Evolutionary conservation across 23 tunicate genomes (phyloP), one percentile per base, ranked within the genome.

Genomic region (Trididemnum clinides): DNA sequence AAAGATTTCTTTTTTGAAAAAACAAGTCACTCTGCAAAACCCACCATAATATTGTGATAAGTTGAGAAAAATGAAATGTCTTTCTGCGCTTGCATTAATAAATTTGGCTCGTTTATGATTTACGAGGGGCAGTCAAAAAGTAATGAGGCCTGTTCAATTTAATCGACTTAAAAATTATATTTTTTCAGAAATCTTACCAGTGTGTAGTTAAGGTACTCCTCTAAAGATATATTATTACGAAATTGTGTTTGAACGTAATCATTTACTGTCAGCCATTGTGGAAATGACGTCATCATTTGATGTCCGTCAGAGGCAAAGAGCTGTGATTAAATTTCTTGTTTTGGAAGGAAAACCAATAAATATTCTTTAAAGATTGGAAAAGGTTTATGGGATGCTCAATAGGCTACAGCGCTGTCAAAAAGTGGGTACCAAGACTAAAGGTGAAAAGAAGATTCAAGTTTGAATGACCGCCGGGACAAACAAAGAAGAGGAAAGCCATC

Each of bases 231-330:
- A 31, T 32, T 31, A 37, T 66, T 18, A 66, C 30, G 31, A 66
- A 66, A 32, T 66, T 66, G 36, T 32, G 36, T 66, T 66, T 66
- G 37, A 15, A 32, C 4, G 31, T 29, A 2, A 36, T 7, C 37
- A 3, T 66, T 66, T 32, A 5, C 10, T 66, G n/a, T 29, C 37
- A 19, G n/a, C n/a, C 22, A 66, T 66, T 66, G 3, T 66, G 75
- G 37, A 66, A 66, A 66, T 66, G 75, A 66, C 75, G 37, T 66
- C 75, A 66, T n/a, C n/a, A n/a, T 31, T 31, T 4, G 75, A 31
- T 66, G 75, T 66, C 37, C 75, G 22, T 66, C 75, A 32, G 75
- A 66, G 5, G 37, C 75, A 66, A 66, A 66, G 75, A 66, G 75
- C 37, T 66, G 75, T 66, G 75, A 66, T 31, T 66, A 31, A 66